Evolutionary conservation across 2,797 vertebrate genomes (phyloP).

Genomic region (Lutjanus campechanus): DNA sequence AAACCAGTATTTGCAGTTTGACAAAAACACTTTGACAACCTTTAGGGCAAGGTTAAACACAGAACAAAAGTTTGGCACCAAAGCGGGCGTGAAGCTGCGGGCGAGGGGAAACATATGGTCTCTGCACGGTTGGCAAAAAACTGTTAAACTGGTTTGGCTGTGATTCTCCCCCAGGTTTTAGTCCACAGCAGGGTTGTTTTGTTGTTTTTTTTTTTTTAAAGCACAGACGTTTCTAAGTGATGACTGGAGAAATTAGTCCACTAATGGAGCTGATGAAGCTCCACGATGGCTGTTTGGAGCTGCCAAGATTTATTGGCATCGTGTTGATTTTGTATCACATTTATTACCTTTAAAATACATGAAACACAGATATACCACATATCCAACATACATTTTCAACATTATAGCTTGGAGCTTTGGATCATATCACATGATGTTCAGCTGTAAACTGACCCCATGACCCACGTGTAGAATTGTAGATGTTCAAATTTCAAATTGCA

Average conservation of each 20-base stretch:
- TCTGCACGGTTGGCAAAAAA: slow-evolving; percentile 30
- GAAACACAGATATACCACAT: too few species aligned
- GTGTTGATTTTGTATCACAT: neutral
- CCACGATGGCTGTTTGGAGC: neutral
- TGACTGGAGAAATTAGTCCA: slow-evolving; percentile 11
- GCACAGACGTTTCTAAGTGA: slow-evolving; percentile 10
- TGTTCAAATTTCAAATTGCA: neutral
- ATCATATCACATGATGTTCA: neutral
- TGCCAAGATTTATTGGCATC: neutral
- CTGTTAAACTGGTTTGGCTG: slow-evolving; percentile 64
- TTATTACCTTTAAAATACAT: neutral
- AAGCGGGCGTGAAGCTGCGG: slow-evolving; percentile 25
- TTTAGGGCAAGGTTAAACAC: slow-evolving; percentile 61
- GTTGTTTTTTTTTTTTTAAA: neutral
- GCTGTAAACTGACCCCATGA: neutral
- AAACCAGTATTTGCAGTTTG: slow-evolving; percentile 63
- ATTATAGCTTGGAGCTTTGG: neutral
- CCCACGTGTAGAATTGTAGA: neutral
- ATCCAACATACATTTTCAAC: neutral
- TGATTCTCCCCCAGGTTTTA: slow-evolving; percentile 29
- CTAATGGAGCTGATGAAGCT: neutral
- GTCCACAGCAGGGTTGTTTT: slow-evolving; percentile 5
- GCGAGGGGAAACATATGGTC: slow-evolving; percentile 61
- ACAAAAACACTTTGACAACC: slow-evolving; percentile 56
- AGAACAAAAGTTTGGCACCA: slow-evolving; percentile 64